Evolutionary conservation across 2,113 vertebrate genomes (phyloP).

Genomic region (Anguilla rostrata): DNA sequence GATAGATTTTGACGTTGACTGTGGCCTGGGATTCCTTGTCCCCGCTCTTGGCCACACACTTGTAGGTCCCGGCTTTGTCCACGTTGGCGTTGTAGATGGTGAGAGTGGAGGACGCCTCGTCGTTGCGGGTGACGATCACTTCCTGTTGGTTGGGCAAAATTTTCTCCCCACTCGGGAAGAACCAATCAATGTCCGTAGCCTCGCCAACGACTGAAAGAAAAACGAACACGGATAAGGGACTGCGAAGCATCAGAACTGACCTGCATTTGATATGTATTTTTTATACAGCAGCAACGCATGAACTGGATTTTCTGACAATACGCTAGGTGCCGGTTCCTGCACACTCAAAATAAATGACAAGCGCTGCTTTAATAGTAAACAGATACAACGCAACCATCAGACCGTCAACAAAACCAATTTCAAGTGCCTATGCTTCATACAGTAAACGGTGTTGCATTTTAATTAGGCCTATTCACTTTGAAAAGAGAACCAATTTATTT

Average conservation of each 20-base stretch:
- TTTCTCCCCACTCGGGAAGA: conserved; percentile 84
- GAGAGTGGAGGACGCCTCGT: conserved; percentile 82
- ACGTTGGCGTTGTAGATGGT: conserved; percentile 92
- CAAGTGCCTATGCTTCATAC: too few relatives aligned
- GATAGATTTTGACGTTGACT: conserved; percentile 91
- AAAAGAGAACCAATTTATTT: neutral
- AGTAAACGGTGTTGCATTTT: too few relatives aligned
- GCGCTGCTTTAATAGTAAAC: conserved; percentile 10
- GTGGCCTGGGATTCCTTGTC: conserved; percentile 86
- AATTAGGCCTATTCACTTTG: too few relatives aligned
- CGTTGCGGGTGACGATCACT: conserved; percentile 79
- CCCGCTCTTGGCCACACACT: conserved; percentile 82
- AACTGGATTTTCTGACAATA: neutral
- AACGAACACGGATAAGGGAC: neutral
- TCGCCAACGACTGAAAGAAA: conserved; percentile 80
- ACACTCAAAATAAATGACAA: conserved; percentile 35
- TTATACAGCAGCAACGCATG: neutral
- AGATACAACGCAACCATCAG: neutral
- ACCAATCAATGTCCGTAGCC: conserved; percentile 93
- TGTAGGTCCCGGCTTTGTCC: conserved; percentile 92
- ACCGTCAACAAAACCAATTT: too few relatives aligned
- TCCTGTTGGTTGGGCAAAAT: conserved; percentile 80
- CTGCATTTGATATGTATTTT: neutral
- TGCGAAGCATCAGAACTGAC: neutral
- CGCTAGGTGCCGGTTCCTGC: conserved; percentile 17